Percentiles rank a stretch among this genome's conserved stretches.
phyloP scores from a whole-genome alignment of 2,797 vertebrate genomes.

The Periophthalmus magnuspinnatus region DNA sequence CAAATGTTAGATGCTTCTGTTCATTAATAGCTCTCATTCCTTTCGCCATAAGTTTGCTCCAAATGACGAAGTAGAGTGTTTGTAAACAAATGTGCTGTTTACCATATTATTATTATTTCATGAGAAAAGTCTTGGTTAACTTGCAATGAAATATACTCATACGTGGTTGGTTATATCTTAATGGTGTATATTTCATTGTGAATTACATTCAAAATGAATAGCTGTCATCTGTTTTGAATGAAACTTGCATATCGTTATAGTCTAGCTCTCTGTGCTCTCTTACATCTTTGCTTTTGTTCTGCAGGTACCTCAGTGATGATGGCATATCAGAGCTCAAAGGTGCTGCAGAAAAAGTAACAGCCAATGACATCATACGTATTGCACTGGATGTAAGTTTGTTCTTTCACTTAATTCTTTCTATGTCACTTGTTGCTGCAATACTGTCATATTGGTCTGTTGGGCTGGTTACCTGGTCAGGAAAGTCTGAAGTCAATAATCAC shows the following conservation, averaged over 20 bases:
- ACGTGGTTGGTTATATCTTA: no score
- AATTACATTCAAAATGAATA: no score
- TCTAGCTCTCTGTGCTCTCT: neutral
- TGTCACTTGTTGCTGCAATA: no score
- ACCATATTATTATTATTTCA: no score
- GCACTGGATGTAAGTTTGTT: constrained; percentile 91
- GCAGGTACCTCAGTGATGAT: constrained; percentile 94
- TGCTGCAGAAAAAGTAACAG: constrained; percentile 83
- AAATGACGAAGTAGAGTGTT: neutral
- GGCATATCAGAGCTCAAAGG: constrained; percentile 89
- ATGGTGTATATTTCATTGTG: no score
- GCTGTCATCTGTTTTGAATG: neutral
- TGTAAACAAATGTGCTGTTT: neutral
- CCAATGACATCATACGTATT: constrained; percentile 86
- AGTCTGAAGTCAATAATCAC: neutral
- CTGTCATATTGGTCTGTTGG: no score
- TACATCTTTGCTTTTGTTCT: constrained; percentile 5
- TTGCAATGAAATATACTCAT: no score
- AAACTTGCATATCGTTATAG: neutral
- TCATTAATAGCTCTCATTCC: neutral
- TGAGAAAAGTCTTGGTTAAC: no score
- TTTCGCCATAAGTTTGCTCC: neutral
- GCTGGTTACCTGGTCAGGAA: neutral
- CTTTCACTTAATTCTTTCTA: neutral
- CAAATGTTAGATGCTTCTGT: neutral